phyloP scores from a whole-genome alignment of 2,797 vertebrate genomes.

The Phoxinus dragarum region DNA sequence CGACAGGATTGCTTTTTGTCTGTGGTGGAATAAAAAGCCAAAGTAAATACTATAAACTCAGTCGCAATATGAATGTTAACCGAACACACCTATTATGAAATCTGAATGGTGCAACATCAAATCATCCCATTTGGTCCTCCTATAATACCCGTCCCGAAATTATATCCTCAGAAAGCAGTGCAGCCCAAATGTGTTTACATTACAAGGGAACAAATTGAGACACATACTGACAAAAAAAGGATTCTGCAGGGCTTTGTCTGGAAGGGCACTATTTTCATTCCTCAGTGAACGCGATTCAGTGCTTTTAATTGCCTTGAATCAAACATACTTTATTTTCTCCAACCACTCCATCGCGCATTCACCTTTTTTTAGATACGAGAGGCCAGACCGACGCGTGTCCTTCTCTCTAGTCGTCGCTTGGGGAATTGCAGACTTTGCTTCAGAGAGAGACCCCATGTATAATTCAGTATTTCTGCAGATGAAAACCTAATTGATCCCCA shows the following conservation, averaged over 20 bases:
- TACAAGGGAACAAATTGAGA: constrained; percentile 33
- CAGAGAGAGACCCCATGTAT: constrained; percentile 56
- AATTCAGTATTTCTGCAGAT: constrained; percentile 64
- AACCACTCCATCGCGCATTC: neutral
- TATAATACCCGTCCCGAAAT: constrained; percentile 7
- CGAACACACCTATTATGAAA: constrained; percentile 12
- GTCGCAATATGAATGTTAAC: neutral
- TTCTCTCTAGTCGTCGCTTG: constrained; percentile 51
- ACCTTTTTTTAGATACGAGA: constrained; percentile 27
- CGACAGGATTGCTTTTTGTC: neutral
- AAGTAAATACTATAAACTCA: constrained; percentile 11
- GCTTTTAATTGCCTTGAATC: constrained; percentile 26
- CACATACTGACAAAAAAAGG: neutral
- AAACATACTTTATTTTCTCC: constrained; percentile 21
- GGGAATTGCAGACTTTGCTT: constrained; percentile 53
- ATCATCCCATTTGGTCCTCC: constrained; percentile 7
- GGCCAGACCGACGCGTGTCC: constrained; percentile 28
- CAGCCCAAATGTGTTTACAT: constrained; percentile 38
- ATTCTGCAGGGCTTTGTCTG: neutral
- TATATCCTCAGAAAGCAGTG: constrained; percentile 23
- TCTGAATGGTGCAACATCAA: constrained; percentile 17
- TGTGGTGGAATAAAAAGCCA: constrained; percentile 1
- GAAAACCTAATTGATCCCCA: constrained; percentile 66
- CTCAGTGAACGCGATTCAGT: neutral
- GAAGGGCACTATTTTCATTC: neutral